Evolutionary conservation across 2,113 vertebrate genomes (phyloP), one percentile per base, ranked within the genome.

Genomic region (Sturnira hondurensis): DNA sequence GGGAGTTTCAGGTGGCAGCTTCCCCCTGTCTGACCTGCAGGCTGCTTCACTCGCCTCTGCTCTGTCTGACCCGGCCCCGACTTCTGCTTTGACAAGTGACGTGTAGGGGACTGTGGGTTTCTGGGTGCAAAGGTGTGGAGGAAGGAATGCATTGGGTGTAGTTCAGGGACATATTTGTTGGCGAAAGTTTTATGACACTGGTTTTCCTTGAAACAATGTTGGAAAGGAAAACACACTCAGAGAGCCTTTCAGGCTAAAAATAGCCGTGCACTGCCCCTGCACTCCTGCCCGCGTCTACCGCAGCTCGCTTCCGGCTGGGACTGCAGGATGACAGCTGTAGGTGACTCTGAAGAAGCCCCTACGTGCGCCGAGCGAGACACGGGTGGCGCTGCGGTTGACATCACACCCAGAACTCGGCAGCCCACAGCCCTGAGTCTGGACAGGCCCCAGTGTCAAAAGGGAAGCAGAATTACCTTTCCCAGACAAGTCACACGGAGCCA

Each of bases 361-460:
- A 4, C 4, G 5, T 19, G 3, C 0, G 0, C 19, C 11, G 67
- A 38, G 61, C 11, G 67, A 38, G 61, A 50, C 15, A 3, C 5
- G 0, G 17, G 1, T 16, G 24, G 15, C 3, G 0, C 20, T 15
- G 0, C 11, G 4, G 2, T 0, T 52, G 41, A 54, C 11, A 0
- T 13, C 7, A 0, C 19, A 54, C 2, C 28, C 41, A 22, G 31
- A 17, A 17, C 0, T 3, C 19, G 0, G 16, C 2, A 12, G 7
- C 20, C 33, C 16, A 19, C 4, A 11, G 19, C 65, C 77, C 16
- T 63, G 58, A 47, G 43, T 28, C 33, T 0, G 19, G 14, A 13
- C 31, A 58, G 13, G 43, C 16, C 6, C 0, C 20, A 4, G n/a
- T 41, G 38, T 13, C 65, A 24, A 22, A 50, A 17, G 4, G 14